These are phyloP conservation scores for Tyrannus savana DNA, from an alignment of 2,113 vertebrate species.

Conservation along the genomic window DNA sequence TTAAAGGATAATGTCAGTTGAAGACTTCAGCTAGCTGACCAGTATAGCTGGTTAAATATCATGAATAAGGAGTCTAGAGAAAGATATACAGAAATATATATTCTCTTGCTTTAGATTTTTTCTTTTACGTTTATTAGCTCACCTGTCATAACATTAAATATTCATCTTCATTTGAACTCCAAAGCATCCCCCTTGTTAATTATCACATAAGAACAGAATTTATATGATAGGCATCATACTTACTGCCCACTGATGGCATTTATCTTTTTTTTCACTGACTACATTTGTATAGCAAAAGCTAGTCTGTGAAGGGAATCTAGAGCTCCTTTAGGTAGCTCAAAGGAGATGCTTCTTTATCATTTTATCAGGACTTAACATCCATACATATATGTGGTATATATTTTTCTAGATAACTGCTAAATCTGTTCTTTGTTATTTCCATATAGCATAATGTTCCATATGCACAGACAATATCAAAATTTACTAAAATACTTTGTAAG, in stretches of 20 bases:
- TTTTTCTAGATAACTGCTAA: neutral
- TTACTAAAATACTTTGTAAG: neutral
- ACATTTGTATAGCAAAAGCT: neutral
- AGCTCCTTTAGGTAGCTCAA: neutral
- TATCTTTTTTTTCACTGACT: neutral
- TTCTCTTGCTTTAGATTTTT: neutral
- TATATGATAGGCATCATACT: neutral
- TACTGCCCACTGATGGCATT: neutral
- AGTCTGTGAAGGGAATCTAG: neutral
- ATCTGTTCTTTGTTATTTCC: neutral
- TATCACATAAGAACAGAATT: neutral
- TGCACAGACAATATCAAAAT: neutral
- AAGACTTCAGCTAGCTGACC: neutral
- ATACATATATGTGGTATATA: neutral
- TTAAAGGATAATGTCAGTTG: neutral
- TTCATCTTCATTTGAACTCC: neutral
- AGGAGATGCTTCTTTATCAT: neutral
- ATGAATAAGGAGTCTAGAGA: neutral
- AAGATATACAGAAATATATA: neutral
- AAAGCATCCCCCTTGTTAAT: neutral
- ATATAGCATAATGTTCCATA: neutral
- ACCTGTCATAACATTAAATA: conserved; percentile 41
- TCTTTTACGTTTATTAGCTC: neutral
- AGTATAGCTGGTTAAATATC: neutral
- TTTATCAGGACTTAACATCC: neutral